Evolutionary conservation across 2,888 invertebrate genomes (phyloP).

Genomic region (Perithous albicinctus): DNA sequence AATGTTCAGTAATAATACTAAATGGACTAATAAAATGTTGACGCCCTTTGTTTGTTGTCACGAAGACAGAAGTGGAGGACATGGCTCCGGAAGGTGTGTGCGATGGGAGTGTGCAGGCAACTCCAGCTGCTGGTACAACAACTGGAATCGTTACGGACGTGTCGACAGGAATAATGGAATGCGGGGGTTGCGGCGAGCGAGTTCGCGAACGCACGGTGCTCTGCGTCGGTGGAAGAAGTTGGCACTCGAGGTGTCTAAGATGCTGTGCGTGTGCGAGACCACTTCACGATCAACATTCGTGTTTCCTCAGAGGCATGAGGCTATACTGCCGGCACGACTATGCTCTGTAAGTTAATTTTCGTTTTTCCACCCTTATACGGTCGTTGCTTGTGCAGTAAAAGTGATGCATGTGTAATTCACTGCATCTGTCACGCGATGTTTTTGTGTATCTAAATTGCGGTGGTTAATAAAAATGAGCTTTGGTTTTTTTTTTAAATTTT

Average conservation of each 20-base stretch:
- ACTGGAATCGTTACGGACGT: conserved; percentile 87
- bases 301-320: conserved; percentile 95
- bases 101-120: conserved; percentile 75
- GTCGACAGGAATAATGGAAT: conserved; percentile 92
- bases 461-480: no score
- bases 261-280: conserved; percentile 96
- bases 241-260: conserved; percentile 96
- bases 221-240: conserved; percentile 94
- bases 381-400: background rate
- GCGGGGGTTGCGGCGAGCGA: conserved; percentile 83
- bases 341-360: conserved; percentile 92
- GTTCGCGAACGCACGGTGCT: conserved; percentile 82
- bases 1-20: background rate
- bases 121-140: conserved; percentile 68
- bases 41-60: conserved; percentile 20
- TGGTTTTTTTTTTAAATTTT: no score
- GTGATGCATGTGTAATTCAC: no score
- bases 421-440: no score
- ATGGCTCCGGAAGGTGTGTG: conserved; percentile 77
- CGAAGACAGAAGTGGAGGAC: conserved; percentile 81
- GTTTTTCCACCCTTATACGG: conserved; percentile 3
- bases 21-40: conserved; percentile 10
- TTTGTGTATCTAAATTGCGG: no score
- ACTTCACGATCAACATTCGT: conserved; percentile 96
- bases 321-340: conserved; percentile 98